Evolutionary conservation across 2,888 invertebrate species (phyloP), one percentile per base, ranked within the genome.

Genomic region (Leptinotarsa haldemani): DNA sequence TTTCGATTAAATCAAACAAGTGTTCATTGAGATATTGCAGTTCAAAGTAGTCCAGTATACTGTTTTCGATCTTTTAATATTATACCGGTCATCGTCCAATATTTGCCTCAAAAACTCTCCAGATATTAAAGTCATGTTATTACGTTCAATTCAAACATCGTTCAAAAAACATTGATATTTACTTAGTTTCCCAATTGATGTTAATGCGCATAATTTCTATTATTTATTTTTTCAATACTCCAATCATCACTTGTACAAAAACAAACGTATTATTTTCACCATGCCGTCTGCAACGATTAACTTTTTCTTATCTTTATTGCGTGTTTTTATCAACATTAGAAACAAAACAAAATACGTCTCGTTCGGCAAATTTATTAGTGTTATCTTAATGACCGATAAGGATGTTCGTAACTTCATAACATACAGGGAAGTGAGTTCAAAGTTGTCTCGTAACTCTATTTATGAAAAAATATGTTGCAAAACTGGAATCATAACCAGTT

Each of bases 321-420:
- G 65, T 16, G 25, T 65, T 46, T 50, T 70, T 65, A 47, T 65
- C 30, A 65, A 40, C 18, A 61, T 56, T 47, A 52, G 22, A 20
- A 22, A 64, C 25, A 63, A 65, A 53, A 70, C 50, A 50, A 65
- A 20, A 53, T 65, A 64, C 69, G 58, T 52, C 53, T n/a, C 7
- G 18, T 18, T 53, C 18, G 46, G 56, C 58, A 46, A 25, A 68
- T 68, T 53, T 68, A 68, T 56, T 46, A 16, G 40, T 53, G 47
- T 47, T 70, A 70, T 70, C 70, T 65, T 65, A 53, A 65, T 53
- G 64, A 47, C 25, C 46, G 70, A 70, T 70, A 64, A 70, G 48
- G n/a, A 25, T 40, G 46, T 50, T 20, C 25, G 40, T 40, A 40
- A 25, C 63, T 63, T 69, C 61, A 69, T 69, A 25, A 30, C 20